phyloP scores from a whole-genome alignment of 2,888 invertebrate genomes.

The Gymnosoma rotundatum region DNA sequence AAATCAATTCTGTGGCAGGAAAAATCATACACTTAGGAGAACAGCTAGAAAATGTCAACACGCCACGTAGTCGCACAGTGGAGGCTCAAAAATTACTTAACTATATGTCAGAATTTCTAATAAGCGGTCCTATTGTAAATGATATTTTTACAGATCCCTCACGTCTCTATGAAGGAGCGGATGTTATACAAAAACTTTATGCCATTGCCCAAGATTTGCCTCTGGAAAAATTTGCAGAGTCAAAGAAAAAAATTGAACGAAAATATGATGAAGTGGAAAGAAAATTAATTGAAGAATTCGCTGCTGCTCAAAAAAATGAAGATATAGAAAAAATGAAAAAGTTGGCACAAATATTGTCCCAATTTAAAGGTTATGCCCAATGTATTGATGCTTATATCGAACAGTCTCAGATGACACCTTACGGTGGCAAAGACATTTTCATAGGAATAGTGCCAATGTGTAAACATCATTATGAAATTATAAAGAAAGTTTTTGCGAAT shows the following conservation, averaged over 20 bases:
- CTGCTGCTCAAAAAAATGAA: constrained; percentile 91
- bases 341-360: constrained; percentile 94
- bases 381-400: constrained; percentile 99
- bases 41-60: constrained; percentile 97
- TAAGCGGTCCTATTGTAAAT: constrained; percentile 91
- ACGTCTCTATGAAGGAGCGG: constrained; percentile 94
- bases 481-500: constrained; percentile 95
- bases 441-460: constrained; percentile 94
- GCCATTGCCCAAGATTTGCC: constrained; percentile 98
- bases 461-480: constrained; percentile 91
- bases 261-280: constrained; percentile 96
- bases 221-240: constrained; percentile 91
- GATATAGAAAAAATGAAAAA: constrained; percentile 95
- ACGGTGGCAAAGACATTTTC: constrained; percentile 94
- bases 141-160: constrained; percentile 92
- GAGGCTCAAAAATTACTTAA: constrained; percentile 97
- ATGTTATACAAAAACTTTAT: constrained; percentile 97
- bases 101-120: constrained; percentile 95
- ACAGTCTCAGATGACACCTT: constrained; percentile 95
- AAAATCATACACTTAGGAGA: constrained; percentile 99
- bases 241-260: constrained; percentile 91
- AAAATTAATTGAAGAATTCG: constrained; percentile 96
- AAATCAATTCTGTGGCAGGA: constrained; percentile 98
- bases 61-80: constrained; percentile 95
- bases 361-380: constrained; percentile 98